These are phyloP conservation scores for Climacteris rufus DNA, from an alignment of 2,113 vertebrate species.

Conservation along the genomic window DNA sequence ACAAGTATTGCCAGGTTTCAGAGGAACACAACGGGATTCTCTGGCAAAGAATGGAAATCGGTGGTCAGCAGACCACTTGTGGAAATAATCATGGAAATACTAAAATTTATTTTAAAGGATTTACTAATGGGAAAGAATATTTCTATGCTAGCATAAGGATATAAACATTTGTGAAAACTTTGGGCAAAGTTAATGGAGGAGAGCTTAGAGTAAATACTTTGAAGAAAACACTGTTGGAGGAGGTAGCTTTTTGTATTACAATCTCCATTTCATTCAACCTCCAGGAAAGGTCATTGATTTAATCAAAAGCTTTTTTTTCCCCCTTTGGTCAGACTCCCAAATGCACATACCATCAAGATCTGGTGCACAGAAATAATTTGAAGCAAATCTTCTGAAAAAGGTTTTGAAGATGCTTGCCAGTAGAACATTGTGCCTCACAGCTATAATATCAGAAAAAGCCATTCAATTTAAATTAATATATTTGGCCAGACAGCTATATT, in stretches of 20 bases:
- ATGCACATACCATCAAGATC: slow-evolving; percentile 45
- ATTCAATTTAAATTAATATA: slow-evolving; percentile 82
- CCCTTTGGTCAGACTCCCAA: slow-evolving; percentile 35
- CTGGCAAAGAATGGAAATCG: neutral
- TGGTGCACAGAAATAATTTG: slow-evolving; percentile 48
- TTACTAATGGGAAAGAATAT: neutral
- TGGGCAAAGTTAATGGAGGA: neutral
- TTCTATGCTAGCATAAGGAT: neutral
- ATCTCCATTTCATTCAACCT: slow-evolving; percentile 25
- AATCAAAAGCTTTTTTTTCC: slow-evolving; percentile 53
- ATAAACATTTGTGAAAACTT: neutral
- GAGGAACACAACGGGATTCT: neutral
- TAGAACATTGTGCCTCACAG: slow-evolving; percentile 74
- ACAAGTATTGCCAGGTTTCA: neutral
- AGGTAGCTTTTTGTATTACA: slow-evolving; percentile 1
- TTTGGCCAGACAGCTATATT: slow-evolving; percentile 83
- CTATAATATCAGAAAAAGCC: slow-evolving; percentile 75
- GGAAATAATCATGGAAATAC: neutral
- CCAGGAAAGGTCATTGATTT: slow-evolving; percentile 57
- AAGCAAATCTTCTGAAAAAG: slow-evolving; percentile 67
- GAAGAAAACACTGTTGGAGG: neutral
- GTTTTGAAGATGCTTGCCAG: slow-evolving; percentile 75
- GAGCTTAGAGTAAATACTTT: slow-evolving; percentile 14
- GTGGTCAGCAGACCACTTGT: neutral
- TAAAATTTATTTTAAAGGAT: neutral